Percentiles rank a stretch among this genome's conserved stretches.
Evolutionary conservation across 1,140 invertebrate genomes (phyloP).

Genomic region (Parapsyche elsis): DNA sequence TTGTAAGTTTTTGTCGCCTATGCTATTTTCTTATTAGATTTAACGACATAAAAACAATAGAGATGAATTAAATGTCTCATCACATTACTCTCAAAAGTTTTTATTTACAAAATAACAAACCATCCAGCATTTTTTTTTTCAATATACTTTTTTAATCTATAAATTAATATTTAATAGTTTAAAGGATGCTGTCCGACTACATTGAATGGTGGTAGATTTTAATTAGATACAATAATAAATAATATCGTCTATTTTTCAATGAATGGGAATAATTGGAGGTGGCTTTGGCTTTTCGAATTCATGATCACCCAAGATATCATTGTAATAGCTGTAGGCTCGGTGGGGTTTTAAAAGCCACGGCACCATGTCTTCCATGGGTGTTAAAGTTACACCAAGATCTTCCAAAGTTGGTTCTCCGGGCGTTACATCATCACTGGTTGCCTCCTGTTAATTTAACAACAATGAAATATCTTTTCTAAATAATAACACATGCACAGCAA

Average conservation of each 20-base stretch:
- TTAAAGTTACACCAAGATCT: slow-evolving; percentile 86
- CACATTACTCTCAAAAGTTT: not conserved
- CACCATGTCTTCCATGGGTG: slow-evolving; percentile 79
- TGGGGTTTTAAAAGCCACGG: slow-evolving; percentile 80
- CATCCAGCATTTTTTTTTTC: not conserved
- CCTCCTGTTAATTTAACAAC: slow-evolving; percentile 71
- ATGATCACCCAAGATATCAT: slow-evolving; percentile 76
- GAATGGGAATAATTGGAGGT: slow-evolving; percentile 60
- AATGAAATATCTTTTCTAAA: slow-evolving; percentile 5
- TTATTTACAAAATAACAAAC: not conserved
- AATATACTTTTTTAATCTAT: too few species aligned
- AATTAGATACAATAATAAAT: too few species aligned
- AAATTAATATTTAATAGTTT: too few species aligned
- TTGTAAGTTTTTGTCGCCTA: too few species aligned
- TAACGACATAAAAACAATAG: too few species aligned
- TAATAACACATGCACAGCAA: not conserved
- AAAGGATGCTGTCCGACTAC: too few species aligned
- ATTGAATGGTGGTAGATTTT: too few species aligned
- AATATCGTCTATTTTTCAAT: not conserved
- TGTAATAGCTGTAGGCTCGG: slow-evolving; percentile 75
- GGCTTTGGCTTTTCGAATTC: slow-evolving; percentile 72
- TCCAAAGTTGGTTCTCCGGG: slow-evolving; percentile 80
- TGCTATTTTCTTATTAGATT: too few species aligned
- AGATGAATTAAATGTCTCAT: too few species aligned
- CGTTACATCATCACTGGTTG: slow-evolving; percentile 76